A percentile compares a stretch with the other conserved stretches of the same genome.
phyloP scores from a whole-genome alignment of 2,888 invertebrate species.

The Gymnosoma rotundatum region DNA sequence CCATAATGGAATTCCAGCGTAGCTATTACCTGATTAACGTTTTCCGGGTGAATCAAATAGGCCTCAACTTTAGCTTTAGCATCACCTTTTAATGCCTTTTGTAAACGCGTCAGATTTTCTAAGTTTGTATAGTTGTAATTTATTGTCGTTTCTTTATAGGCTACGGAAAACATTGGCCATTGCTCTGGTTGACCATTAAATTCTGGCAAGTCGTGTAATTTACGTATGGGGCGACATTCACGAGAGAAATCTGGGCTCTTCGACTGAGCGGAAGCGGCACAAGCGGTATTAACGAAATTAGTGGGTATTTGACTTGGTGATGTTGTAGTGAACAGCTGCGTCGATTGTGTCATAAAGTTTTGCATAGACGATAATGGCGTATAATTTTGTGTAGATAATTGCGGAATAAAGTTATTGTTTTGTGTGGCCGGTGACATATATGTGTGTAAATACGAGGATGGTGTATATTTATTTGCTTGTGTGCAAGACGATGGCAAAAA shows the following conservation, averaged over 20 bases:
- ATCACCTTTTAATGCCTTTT: too few species aligned
- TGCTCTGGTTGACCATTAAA: conserved; percentile 55
- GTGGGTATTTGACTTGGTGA: not conserved
- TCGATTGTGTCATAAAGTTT: not conserved
- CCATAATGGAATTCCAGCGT: conserved; percentile 50
- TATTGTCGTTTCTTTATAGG: too few species aligned
- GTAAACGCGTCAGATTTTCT: too few species aligned
- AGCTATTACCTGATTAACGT: too few species aligned
- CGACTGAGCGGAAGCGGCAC: not conserved
- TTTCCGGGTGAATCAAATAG: too few species aligned
- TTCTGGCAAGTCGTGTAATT: conserved; percentile 48
- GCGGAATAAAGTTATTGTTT: not conserved
- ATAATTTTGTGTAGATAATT: not conserved
- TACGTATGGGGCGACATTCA: conserved; percentile 15
- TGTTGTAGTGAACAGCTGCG: not conserved
- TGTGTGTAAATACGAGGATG: not conserved
- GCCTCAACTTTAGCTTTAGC: too few species aligned
- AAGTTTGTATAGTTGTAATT: too few species aligned
- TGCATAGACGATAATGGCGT: not conserved
- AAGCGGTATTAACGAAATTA: not conserved
- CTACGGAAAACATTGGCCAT: conserved; percentile 46
- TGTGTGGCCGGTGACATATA: not conserved
- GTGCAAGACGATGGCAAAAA: too few species aligned
- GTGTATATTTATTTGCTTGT: too few species aligned
- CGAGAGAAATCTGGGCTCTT: not conserved